Conservation (phyloP, 2,113 vertebrate species). For the Barbus barbus region DNA sequence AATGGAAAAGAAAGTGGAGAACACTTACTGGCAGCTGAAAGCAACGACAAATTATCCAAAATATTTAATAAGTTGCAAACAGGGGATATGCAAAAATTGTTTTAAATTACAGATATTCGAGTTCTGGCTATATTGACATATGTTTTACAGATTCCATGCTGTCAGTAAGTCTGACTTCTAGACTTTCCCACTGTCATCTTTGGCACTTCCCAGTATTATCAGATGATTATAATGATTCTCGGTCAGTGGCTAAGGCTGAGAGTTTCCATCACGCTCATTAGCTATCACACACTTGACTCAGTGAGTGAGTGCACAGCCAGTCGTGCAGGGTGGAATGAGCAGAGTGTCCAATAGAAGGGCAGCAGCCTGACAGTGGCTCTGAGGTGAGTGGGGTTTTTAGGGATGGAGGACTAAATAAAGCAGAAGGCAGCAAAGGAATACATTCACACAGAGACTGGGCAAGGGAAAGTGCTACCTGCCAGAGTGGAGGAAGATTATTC, state of each 20-base stretch:
- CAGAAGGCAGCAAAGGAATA: slow-evolving; percentile 29
- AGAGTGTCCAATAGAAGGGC: slow-evolving; percentile 71
- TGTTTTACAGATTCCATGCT: not conserved
- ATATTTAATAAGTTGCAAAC: not conserved
- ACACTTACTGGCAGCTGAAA: not conserved
- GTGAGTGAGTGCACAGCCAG: slow-evolving; percentile 67
- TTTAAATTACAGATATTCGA: not conserved
- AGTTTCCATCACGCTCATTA: not conserved
- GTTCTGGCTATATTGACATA: too few relatives aligned
- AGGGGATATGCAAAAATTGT: not conserved
- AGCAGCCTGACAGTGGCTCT: slow-evolving; percentile 35
- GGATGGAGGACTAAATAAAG: slow-evolving; percentile 58
- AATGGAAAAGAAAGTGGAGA: not conserved
- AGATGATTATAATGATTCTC: slow-evolving; percentile 8
- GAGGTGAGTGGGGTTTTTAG: not conserved
- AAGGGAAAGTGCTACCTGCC: not conserved
- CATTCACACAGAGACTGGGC: not conserved
- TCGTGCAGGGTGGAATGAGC: slow-evolving; percentile 74
- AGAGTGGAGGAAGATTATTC: slow-evolving; percentile 18
- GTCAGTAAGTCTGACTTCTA: not conserved
- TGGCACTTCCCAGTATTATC: too few relatives aligned
- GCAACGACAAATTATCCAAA: not conserved
- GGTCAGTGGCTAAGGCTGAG: slow-evolving; percentile 46
- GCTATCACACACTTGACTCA: slow-evolving; percentile 53
- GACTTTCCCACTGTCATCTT: too few relatives aligned